Percentiles rank a stretch among this genome's conserved stretches.
phyloP scores from a whole-genome alignment of 2,797 vertebrate genomes.

The Macropodus opercularis region DNA sequence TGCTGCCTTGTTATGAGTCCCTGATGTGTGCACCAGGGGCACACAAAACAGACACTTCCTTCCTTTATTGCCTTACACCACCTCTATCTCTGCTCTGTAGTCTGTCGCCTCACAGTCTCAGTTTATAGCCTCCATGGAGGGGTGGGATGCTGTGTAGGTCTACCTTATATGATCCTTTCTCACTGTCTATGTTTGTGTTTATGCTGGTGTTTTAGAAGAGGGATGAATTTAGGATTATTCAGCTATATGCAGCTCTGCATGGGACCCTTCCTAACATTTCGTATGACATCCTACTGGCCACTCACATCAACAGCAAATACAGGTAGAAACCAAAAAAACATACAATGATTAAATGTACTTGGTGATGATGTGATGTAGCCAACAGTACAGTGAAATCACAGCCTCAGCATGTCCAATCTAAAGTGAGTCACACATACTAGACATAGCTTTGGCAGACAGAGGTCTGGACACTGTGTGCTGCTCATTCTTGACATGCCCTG shows the following conservation, averaged over 20 bases:
- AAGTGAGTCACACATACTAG: slow-evolving; percentile 27
- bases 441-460: slow-evolving; percentile 9
- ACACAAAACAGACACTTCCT: slow-evolving; percentile 70
- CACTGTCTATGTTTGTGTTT: slow-evolving; percentile 33
- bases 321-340: neutral
- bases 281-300: slow-evolving; percentile 12
- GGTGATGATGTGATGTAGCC: neutral
- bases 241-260: neutral
- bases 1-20: slow-evolving; percentile 76
- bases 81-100: slow-evolving; percentile 60
- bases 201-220: slow-evolving; percentile 25
- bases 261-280: slow-evolving; percentile 20
- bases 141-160: slow-evolving; percentile 35
- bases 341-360: slow-evolving; percentile 13
- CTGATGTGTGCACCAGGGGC: slow-evolving; percentile 71
- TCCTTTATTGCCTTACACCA: slow-evolving; percentile 71
- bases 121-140: slow-evolving; percentile 62
- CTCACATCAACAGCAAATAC: slow-evolving; percentile 13
- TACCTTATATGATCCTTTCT: slow-evolving; percentile 27
- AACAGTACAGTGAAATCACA: slow-evolving; percentile 17
- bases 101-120: slow-evolving; percentile 57
- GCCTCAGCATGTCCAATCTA: slow-evolving; percentile 2
- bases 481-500: slow-evolving; percentile 1
- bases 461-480: neutral
- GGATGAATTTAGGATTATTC: slow-evolving; percentile 10